These are phyloP conservation scores for Papilio demoleus DNA, from an alignment of 2,888 invertebrate species.

Conservation along the genomic window DNA sequence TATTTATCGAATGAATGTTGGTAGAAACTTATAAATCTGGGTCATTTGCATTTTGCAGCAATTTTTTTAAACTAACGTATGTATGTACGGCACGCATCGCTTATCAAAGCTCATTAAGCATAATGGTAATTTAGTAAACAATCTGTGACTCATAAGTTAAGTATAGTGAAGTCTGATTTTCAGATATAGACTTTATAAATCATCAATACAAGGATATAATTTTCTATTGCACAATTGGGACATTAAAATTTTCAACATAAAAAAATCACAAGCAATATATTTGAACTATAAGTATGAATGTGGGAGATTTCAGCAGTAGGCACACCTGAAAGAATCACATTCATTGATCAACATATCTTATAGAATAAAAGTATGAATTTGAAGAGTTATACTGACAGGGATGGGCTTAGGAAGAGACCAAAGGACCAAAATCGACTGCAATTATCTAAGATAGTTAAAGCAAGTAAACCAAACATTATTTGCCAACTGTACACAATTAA, in stretches of 20 bases:
- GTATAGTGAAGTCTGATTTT: background rate
- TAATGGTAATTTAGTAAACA: slow-evolving; percentile 9
- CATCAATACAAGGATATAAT: background rate
- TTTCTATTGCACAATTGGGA: background rate
- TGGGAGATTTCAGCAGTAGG: too few species aligned
- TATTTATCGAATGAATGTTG: slow-evolving; percentile 56
- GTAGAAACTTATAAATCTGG: slow-evolving; percentile 40
- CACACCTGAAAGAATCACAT: too few species aligned
- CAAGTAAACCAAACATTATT: too few species aligned
- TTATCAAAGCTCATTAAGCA: slow-evolving; percentile 37
- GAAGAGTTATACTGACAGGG: too few species aligned
- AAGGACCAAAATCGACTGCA: too few species aligned
- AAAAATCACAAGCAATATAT: background rate
- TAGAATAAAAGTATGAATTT: too few species aligned
- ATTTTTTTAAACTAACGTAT: slow-evolving; percentile 36
- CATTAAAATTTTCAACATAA: background rate
- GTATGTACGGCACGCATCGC: background rate
- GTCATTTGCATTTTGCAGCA: slow-evolving; percentile 30
- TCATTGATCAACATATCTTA: too few species aligned
- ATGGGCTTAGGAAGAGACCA: too few species aligned
- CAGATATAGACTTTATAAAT: background rate
- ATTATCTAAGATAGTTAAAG: too few species aligned
- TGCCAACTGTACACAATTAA: too few species aligned
- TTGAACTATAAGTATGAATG: too few species aligned
- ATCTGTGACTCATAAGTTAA: slow-evolving; percentile 1